phyloP scores from a whole-genome alignment of 1,140 invertebrate genomes.

The Charaxes varanes region DNA sequence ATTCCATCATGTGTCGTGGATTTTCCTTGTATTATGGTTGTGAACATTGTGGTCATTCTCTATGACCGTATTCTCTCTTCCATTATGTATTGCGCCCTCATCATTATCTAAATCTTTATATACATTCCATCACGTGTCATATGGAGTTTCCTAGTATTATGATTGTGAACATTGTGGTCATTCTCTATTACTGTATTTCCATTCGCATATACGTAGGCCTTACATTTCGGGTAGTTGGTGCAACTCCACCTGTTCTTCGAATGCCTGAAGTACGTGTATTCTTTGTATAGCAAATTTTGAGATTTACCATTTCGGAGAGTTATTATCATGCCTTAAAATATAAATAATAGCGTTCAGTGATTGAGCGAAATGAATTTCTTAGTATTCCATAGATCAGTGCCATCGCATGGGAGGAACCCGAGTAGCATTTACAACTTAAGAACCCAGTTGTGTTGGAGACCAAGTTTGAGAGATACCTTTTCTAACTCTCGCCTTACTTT shows the following conservation, averaged over 20 bases:
- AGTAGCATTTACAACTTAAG: too few relatives aligned
- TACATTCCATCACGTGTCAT: constrained; percentile 8
- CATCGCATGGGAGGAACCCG: too few relatives aligned
- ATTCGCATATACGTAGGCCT: constrained; percentile 8
- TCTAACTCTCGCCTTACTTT: too few relatives aligned
- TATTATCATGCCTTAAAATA: constrained; percentile 20
- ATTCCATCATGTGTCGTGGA: constrained; percentile 6
- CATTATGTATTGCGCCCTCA: neutral
- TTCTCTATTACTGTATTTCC: constrained; percentile 1
- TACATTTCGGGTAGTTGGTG: constrained; percentile 23
- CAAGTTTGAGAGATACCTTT: too few relatives aligned
- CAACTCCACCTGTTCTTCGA: constrained; percentile 20
- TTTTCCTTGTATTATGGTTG: constrained; percentile 10
- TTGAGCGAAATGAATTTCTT: too few relatives aligned
- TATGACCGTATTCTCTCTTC: neutral
- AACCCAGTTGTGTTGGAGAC: too few relatives aligned
- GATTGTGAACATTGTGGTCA: constrained; percentile 14
- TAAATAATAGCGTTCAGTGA: too few relatives aligned
- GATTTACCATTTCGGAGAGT: constrained; percentile 18
- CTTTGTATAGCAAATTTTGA: constrained; percentile 2
- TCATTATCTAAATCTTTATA: constrained; percentile 9
- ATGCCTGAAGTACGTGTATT: constrained; percentile 7
- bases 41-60: neutral
- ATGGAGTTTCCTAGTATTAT: constrained; percentile 6
- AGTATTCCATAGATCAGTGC: too few relatives aligned